phyloP scores from a whole-genome alignment of 2,113 vertebrate genomes.

The Motacilla tschutschensis region DNA sequence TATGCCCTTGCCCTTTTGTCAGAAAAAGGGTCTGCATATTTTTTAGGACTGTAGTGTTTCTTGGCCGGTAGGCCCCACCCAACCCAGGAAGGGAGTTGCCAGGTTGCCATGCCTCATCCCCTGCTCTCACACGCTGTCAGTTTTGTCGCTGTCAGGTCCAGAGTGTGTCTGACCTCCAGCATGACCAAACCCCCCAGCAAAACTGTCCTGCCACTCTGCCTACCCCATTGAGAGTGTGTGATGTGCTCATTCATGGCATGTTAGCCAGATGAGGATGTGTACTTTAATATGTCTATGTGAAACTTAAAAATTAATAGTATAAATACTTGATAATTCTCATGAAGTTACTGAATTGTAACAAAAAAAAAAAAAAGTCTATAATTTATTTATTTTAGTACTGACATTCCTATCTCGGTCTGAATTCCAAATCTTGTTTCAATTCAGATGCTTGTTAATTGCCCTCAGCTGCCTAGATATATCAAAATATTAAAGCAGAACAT shows the following conservation, averaged over 20 bases:
- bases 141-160: fast-evolving
- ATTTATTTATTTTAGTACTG: not conserved
- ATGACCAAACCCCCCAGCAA: not conserved
- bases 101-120: fast-evolving
- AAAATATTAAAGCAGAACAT: not conserved
- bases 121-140: not conserved
- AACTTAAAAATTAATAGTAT: not conserved
- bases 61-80: not conserved
- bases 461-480: not conserved
- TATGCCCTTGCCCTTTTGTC: not conserved
- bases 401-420: not conserved
- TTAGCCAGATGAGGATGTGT: not conserved
- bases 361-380: not conserved
- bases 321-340: not conserved
- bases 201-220: not conserved
- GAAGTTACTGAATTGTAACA: not conserved
- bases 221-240: not conserved
- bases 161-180: not conserved
- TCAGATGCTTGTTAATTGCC: not conserved
- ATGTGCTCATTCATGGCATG: not conserved
- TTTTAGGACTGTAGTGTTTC: not conserved
- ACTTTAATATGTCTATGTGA: not conserved
- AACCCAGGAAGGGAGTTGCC: not conserved
- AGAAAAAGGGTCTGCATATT: not conserved
- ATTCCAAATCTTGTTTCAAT: not conserved